phyloP scores from a whole-genome alignment of 2,888 invertebrate genomes.

The Scrobipalpa atriplicella region DNA sequence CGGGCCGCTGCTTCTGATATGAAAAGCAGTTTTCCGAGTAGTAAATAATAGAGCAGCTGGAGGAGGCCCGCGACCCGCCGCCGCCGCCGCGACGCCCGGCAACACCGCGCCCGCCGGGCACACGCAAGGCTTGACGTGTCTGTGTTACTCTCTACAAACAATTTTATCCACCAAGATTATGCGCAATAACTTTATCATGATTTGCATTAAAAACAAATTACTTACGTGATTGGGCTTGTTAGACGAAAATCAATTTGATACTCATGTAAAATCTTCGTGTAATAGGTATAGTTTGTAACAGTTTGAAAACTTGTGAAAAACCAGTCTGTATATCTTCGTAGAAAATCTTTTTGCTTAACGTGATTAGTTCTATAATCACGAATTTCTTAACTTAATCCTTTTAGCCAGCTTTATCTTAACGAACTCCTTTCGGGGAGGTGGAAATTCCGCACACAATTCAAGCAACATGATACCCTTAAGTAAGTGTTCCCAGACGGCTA shows the following conservation, averaged over 20 bases:
- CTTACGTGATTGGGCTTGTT: not conserved
- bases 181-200: too few species aligned
- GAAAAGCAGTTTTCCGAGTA: conserved; percentile 74
- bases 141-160: conserved; percentile 24
- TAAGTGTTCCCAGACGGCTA: conserved; percentile 72
- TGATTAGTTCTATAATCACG: conserved; percentile 33
- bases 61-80: conserved; percentile 49
- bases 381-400: conserved; percentile 44
- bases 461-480: conserved; percentile 67
- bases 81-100: conserved; percentile 16
- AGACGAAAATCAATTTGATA: not conserved
- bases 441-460: conserved; percentile 62
- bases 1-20: conserved; percentile 72
- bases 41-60: conserved; percentile 69
- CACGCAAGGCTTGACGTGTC: conserved; percentile 47
- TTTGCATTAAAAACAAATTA: not conserved
- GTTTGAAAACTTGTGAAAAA: not conserved
- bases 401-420: conserved; percentile 42
- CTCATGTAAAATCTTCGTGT: not conserved
- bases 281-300: not conserved
- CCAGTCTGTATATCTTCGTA: not conserved
- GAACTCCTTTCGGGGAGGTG: conserved; percentile 44
- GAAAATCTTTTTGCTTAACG: not conserved
- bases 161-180: too few species aligned
- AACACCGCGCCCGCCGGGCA: not conserved